Evolutionary conservation across 2,797 vertebrate genomes (phyloP).

Genomic region (Spinibarbus caldwelli): DNA sequence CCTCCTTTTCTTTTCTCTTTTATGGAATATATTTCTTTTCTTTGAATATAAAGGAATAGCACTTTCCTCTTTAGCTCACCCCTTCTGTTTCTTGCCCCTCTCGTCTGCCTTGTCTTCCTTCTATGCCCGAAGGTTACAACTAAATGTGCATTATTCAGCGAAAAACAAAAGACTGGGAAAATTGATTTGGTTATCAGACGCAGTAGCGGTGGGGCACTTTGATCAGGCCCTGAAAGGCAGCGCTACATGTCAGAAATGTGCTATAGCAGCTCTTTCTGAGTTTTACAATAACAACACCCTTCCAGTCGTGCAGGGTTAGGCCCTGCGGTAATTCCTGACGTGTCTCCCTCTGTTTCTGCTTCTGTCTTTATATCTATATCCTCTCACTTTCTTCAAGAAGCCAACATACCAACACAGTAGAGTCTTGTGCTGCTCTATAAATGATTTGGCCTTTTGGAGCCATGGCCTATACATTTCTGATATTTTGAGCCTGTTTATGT

Average conservation of each 20-base stretch:
- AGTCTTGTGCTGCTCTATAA: background rate
- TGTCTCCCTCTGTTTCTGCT: slow-evolving; percentile 16
- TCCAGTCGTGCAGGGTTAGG: slow-evolving; percentile 44
- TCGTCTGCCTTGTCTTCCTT: slow-evolving; percentile 52
- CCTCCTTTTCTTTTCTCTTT: slow-evolving; percentile 39
- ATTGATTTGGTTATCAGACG: slow-evolving; percentile 84
- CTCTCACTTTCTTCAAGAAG: slow-evolving; percentile 36
- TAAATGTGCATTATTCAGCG: slow-evolving; percentile 90
- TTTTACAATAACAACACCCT: slow-evolving; percentile 81
- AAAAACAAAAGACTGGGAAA: slow-evolving; percentile 84
- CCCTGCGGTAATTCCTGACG: slow-evolving; percentile 36
- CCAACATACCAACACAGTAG: background rate
- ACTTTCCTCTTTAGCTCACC: slow-evolving; percentile 58
- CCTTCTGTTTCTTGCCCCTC: slow-evolving; percentile 65
- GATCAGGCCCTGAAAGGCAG: slow-evolving; percentile 76
- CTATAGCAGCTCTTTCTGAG: slow-evolving; percentile 82
- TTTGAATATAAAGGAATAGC: slow-evolving; percentile 66
- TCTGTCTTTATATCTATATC: slow-evolving; percentile 24
- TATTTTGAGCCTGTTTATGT: background rate
- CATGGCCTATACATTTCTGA: background rate
- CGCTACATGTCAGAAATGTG: slow-evolving; percentile 82
- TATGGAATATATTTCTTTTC: slow-evolving; percentile 51
- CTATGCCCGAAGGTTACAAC: slow-evolving; percentile 84
- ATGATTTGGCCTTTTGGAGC: background rate
- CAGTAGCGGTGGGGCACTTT: slow-evolving; percentile 74